A percentile compares a stretch with the other conserved stretches of the same genome.
Evolutionary conservation across 2,797 vertebrate genomes (phyloP).

Genomic region (Sebastiscus albofasciatus): DNA sequence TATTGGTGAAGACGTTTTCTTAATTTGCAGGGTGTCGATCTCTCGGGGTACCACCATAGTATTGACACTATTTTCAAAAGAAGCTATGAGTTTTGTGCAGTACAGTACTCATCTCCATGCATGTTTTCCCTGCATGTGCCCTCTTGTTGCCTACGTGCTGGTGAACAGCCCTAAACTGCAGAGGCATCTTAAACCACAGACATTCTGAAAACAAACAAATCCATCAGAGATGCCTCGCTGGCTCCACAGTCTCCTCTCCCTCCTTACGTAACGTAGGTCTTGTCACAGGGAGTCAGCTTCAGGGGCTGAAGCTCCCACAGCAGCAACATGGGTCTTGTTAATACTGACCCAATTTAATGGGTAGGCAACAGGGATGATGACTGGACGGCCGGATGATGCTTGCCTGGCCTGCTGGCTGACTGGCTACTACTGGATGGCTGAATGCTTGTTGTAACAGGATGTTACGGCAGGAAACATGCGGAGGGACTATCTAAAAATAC

Average conservation of each 20-base stretch:
- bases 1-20: background rate
- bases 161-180: constrained; percentile 38
- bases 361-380: constrained; percentile 57
- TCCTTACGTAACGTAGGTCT: constrained; percentile 77
- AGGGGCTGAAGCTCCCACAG: constrained; percentile 61
- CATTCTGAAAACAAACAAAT: constrained; percentile 67
- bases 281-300: constrained; percentile 80
- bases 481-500: background rate
- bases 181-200: constrained; percentile 46
- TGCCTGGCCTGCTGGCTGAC: constrained; percentile 29
- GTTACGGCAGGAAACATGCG: background rate
- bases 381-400: constrained; percentile 37
- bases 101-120: background rate
- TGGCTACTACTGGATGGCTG: constrained; percentile 26
- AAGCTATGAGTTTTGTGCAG: background rate
- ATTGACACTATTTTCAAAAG: background rate
- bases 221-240: constrained; percentile 67
- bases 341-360: constrained; percentile 79
- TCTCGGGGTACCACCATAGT: background rate
- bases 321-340: constrained; percentile 73
- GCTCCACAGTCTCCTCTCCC: constrained; percentile 54
- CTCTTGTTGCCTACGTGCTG: background rate
- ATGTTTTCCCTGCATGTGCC: constrained; percentile 3
- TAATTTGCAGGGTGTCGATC: background rate
- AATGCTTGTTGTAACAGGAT: constrained; percentile 4